Base-by-base conservation (phyloP, 2,113 vertebrate genomes). In the Thunnus thynnus region DNA sequence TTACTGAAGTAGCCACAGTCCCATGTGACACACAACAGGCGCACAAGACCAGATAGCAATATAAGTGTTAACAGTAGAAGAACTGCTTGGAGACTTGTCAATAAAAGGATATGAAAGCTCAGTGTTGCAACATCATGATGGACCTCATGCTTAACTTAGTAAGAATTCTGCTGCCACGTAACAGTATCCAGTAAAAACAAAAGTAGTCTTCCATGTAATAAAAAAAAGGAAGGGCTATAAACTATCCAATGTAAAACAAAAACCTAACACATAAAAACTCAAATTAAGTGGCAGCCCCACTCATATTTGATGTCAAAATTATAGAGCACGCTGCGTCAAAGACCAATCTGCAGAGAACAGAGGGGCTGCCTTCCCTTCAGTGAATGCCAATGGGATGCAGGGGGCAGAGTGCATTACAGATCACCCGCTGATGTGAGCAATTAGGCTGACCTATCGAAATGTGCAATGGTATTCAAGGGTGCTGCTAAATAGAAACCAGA, bases 371-470 rank as follows among this genome's bases (percentile, higher is more conserved):
- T 17, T 86, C 20, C 48, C 69, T 55, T 73, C 78, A 48, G 41
- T 77, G 78, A 87, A 75, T 51, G 47, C 47, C 56, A 55, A 67
- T 3, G 30, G 65, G 71, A 78, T n/a, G 51, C 72, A 75, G 57
- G 27, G n/a, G 73, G 55, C 72, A 78, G 63, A 69, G 72, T 60
- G 51, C 75, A 52, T 57, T 68, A 65, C 60, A 79, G n/a, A 55
- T 84, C 77, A 57, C 76, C 76, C 18, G 50, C 81, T 79, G 78
- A 80, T 81, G 67, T 47, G 32, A 79, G 55, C 52, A 36, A 80
- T 89, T 79, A 65, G 12, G 54, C 61, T 76, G 84, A 88, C 82
- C 84, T 81, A 86, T 72, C 25, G 10, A 90, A 88, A 88, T 89
- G 75, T 60, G 48, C 56, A 71, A 76, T 13, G 61, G 44, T 64